Evolutionary conservation across 1,140 invertebrate genomes (phyloP).

Genomic region (Caerostris extrusa): DNA sequence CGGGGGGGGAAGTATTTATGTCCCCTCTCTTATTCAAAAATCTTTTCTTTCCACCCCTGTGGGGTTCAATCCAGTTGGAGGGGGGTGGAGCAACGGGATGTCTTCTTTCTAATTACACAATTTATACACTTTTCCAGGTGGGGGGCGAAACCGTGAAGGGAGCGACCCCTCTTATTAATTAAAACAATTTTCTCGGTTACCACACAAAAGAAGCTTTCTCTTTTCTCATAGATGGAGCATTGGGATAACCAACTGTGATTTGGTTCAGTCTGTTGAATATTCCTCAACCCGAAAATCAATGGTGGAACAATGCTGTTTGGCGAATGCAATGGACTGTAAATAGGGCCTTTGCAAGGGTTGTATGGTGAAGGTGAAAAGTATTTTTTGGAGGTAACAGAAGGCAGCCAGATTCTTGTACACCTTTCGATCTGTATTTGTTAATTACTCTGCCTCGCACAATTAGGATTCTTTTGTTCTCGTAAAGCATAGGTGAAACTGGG

Average conservation of each 20-base stretch:
- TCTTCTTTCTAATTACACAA: constrained; percentile 65
- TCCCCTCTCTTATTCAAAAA: constrained; percentile 40
- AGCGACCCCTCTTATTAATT: constrained; percentile 56
- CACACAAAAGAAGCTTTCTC: constrained; percentile 57
- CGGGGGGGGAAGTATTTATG: background rate
- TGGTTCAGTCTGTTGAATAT: background rate
- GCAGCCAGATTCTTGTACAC: background rate
- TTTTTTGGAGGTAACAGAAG: constrained; percentile 12
- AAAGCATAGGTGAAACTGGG: background rate
- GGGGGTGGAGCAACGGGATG: background rate
- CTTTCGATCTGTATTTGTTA: constrained; percentile 36
- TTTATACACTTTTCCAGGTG: constrained; percentile 67
- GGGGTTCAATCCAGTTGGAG: constrained; percentile 41
- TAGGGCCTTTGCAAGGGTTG: constrained; percentile 31
- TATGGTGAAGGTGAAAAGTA: constrained; percentile 1
- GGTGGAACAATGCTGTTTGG: constrained; percentile 52
- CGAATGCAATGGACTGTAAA: constrained; percentile 55
- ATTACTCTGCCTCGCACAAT: constrained; percentile 2
- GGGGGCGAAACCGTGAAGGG: constrained; percentile 14
- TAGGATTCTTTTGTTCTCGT: background rate
- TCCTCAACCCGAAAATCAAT: constrained; percentile 57
- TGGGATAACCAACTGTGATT: constrained; percentile 49
- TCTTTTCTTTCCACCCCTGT: constrained; percentile 40
- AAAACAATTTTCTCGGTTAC: constrained; percentile 63
- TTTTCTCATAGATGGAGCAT: constrained; percentile 4